Evolutionary conservation across 2,113 vertebrate species (phyloP), one percentile per base, ranked within the genome.

Genomic region (Noctilio leporinus): DNA sequence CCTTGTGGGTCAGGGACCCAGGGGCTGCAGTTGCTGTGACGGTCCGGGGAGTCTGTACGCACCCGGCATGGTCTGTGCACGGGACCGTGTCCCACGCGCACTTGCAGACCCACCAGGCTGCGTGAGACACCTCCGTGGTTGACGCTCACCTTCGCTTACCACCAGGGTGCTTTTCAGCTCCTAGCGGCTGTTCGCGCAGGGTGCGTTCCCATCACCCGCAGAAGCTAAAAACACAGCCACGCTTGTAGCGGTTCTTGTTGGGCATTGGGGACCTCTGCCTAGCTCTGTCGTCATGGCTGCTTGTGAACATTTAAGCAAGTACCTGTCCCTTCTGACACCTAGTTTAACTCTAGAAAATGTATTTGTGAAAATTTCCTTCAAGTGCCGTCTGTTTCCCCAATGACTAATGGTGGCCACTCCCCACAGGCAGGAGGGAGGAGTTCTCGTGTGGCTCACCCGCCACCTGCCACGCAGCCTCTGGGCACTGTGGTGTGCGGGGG

Each of bases 401-500:
- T 59, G 73, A n/a, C 20, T 11, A 28, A 2, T 45, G n/a, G n/a
- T n/a, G n/a, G n/a, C n/a, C n/a, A 11, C 26, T 3, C 22, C 40
- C 30, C 15, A 38, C 14, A 4, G 67, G 51, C 33, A n/a, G 45
- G 47, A 64, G 12, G n/a, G 49, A 65, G 0, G 4, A 5, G 28
- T 75, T 72, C 64, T 69, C 8, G 0, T 12, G 4, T 38, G 38
- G 47, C 53, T 24, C 0, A 0, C 43, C 9, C 5, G 16, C 30
- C 0, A 17, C 9, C 47, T 33, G 35, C 45, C 4, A 0, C 10
- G 0, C 5, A 38, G 24, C 24, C 2, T n/a, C 47, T 3, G 15
- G 57, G 16, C 2, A 1, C 43, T 11, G 10, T 2, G 5, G 35
- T 0, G 24, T 14, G 0, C n/a, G 7, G 45, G 35, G 59, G 91